Conservation (phyloP, 2,888 invertebrate genomes). For the Pyrrhia umbra region DNA sequence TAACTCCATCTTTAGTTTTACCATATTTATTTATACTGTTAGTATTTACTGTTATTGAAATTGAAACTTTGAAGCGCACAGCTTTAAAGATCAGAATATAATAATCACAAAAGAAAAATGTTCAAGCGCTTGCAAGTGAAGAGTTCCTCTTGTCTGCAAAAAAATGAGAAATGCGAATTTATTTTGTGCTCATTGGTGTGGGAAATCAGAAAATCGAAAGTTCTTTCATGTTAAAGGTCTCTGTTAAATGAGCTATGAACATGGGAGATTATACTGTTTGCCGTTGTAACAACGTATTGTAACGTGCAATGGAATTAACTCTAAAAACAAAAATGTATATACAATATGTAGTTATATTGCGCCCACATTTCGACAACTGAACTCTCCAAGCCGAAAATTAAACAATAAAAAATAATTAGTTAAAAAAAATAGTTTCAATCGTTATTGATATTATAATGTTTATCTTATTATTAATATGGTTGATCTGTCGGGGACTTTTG, state of each 20-base stretch:
- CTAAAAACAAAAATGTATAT: too few relatives aligned
- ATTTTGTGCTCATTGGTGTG: slow-evolving; percentile 67
- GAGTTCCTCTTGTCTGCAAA: slow-evolving; percentile 42
- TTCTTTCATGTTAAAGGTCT: slow-evolving; percentile 67
- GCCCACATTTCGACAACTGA: too few relatives aligned
- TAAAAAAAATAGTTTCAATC: too few relatives aligned
- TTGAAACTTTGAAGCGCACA: neutral
- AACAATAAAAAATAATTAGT: too few relatives aligned
- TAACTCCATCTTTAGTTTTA: too few relatives aligned
- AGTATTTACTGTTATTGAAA: neutral
- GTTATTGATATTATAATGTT: too few relatives aligned
- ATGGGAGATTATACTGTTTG: slow-evolving; percentile 57
- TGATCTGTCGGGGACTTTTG: too few relatives aligned
- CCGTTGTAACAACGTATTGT: slow-evolving; percentile 52
- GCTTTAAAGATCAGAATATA: slow-evolving; percentile 12
- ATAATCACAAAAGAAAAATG: slow-evolving; percentile 13
- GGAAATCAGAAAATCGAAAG: slow-evolving; percentile 70
- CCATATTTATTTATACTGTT: neutral
- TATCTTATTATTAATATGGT: too few relatives aligned
- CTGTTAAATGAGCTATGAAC: slow-evolving; percentile 73
- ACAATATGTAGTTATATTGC: too few relatives aligned
- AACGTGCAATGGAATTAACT: neutral
- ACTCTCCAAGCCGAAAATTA: too few relatives aligned
- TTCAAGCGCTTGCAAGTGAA: slow-evolving; percentile 42
- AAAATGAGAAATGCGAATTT: slow-evolving; percentile 65